Percentiles rank a stretch among this genome's conserved stretches.
These are phyloP conservation scores for Bryconaethiops microstoma DNA, from an alignment of 2,797 vertebrate species.

Conservation along the genomic window DNA sequence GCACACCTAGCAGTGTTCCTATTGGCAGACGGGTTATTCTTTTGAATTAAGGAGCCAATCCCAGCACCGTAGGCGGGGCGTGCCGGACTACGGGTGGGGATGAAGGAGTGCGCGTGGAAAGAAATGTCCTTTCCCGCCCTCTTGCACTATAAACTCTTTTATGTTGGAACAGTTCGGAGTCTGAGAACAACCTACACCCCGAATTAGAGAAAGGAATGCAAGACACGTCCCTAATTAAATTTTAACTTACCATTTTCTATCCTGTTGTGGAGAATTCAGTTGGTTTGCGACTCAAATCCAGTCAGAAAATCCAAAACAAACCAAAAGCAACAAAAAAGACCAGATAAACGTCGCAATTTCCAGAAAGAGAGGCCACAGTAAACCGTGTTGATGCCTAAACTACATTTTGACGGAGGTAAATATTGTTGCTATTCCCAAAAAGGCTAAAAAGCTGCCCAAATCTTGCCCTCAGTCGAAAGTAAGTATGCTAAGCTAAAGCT, in stretches of 20 bases:
- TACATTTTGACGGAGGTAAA: too few species aligned
- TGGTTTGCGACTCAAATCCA: neutral
- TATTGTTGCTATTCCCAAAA: too few species aligned
- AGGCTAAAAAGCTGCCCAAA: too few species aligned
- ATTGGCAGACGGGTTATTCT: neutral
- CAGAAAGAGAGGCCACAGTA: neutral
- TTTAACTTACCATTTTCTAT: conserved; percentile 35
- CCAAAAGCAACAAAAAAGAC: neutral
- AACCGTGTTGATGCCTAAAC: too few species aligned
- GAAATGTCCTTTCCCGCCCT: neutral
- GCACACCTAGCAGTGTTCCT: neutral
- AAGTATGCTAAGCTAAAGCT: neutral
- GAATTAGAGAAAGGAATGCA: neutral
- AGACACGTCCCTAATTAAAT: neutral
- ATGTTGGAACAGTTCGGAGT: too few species aligned
- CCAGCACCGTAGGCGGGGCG: neutral
- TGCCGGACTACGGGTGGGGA: neutral
- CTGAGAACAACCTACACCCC: neutral
- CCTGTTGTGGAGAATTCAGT: neutral
- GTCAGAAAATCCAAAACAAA: neutral
- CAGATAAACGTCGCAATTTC: neutral
- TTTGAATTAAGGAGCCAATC: neutral
- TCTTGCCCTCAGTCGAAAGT: conserved; percentile 1
- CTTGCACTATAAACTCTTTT: too few species aligned
- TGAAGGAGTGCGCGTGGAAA: neutral